Evolutionary conservation across 1,140 invertebrate genomes (phyloP).

Genomic region (Ganaspis sp.): DNA sequence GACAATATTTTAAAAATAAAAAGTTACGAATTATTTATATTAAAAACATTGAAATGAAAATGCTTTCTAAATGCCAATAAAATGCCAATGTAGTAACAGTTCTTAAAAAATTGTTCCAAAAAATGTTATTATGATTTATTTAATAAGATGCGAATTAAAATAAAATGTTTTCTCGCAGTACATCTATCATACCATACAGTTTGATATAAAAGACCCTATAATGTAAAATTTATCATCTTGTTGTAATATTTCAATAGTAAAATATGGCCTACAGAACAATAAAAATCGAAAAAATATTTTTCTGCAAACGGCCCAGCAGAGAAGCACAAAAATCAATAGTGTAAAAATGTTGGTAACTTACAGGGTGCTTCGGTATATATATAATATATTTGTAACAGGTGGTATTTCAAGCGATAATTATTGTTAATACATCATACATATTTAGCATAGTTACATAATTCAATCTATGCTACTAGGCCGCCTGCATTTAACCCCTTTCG

Average conservation of each 20-base stretch:
- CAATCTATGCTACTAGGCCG: slow-evolving; percentile 9
- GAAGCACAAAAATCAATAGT: slow-evolving; percentile 31
- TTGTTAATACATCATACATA: slow-evolving; percentile 7
- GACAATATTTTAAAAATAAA: no score
- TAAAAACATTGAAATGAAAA: no score
- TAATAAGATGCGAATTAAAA: neutral
- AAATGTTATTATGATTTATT: neutral
- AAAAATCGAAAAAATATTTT: slow-evolving; percentile 14
- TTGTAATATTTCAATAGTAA: slow-evolving; percentile 22
- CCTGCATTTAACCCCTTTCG: slow-evolving; percentile 18
- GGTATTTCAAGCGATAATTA: slow-evolving; percentile 21
- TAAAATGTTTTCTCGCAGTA: neutral
- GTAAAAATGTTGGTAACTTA: slow-evolving; percentile 27
- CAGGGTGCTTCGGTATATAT: slow-evolving; percentile 29
- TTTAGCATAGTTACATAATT: slow-evolving; percentile 18
- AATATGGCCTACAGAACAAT: neutral
- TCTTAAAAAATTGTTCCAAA: no score
- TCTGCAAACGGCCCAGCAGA: slow-evolving; percentile 17
- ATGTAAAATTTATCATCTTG: slow-evolving; percentile 16
- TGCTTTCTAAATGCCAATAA: no score
- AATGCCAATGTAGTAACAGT: no score
- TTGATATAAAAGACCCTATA: slow-evolving; percentile 20
- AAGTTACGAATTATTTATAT: no score
- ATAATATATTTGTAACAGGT: slow-evolving; percentile 14
- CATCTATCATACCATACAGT: neutral